Evolutionary conservation across 2,797 vertebrate genomes (phyloP), one percentile per base, ranked within the genome.

Genomic region (Oreonectes daqikongensis): DNA sequence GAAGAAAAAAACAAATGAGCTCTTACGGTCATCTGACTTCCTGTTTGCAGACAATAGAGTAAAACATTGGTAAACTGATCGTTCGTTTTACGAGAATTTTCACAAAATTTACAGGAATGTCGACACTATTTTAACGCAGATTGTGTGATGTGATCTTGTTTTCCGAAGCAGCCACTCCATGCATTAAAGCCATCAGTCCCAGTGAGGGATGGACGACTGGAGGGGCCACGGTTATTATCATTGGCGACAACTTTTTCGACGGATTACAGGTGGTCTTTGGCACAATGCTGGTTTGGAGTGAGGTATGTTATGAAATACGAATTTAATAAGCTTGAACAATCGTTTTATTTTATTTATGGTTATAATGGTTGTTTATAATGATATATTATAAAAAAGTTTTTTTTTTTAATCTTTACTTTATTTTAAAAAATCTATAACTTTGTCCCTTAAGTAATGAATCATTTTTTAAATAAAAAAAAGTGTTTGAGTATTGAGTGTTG

Each of bases 141-240:
- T 44, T 7, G 53, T 67, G 53, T 81, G 14, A 52, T 71, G 26
- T 65, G 30, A 48, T 70, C 22, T 79, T 79, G 52, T 79, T 84
- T 77, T 63, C 82, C 87, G 85, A 93, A 97, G 96, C 96, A 91
- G 96, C 96, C 86, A 96, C 96, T 53, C 96, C 96, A 72, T 97
- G 96, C 93, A 97, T 98, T 91, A 98, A 98, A 85, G 96, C 96
- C 90, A 96, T 98, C 90, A 98, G 96, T 83, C 96, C 96, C 4
- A 96, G 96, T 38, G 96, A 97, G 82, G 96, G 96, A 72, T 98
- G 96, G 96, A 98, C 96, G 71, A 97, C 96, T 0, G 96, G 96
- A 0, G 96, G 96, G 0, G 96, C 96, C 90, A 97, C 96, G 0
- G 95, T 98, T 90, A 98, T 98, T 86, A 94, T 98, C 87, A 98